Percentiles rank a stretch among this genome's conserved stretches.
Evolutionary conservation across 2,888 invertebrate genomes (phyloP).

Genomic region (Ischnus inquisitorius): DNA sequence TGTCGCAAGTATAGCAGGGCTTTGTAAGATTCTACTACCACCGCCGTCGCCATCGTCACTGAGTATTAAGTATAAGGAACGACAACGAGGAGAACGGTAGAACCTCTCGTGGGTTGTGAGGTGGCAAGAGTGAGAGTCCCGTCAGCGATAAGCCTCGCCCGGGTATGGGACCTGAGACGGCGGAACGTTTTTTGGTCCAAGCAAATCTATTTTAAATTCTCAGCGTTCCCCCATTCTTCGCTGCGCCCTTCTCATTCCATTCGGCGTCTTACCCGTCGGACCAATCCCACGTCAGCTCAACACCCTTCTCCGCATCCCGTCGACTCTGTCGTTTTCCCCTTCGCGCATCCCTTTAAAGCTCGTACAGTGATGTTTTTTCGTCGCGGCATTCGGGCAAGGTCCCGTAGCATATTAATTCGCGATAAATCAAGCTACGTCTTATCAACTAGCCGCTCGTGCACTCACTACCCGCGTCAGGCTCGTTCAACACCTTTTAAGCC

Average conservation of each 20-base stretch:
- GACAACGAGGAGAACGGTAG: conserved; percentile 2
- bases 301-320: conserved; percentile 18
- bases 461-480: background rate
- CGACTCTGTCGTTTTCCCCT: conserved; percentile 29
- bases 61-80: conserved; percentile 9
- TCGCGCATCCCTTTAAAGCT: conserved; percentile 35
- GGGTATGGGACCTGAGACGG: conserved; percentile 61
- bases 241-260: conserved; percentile 6
- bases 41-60: conserved; percentile 1
- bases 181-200: conserved; percentile 70
- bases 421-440: conserved; percentile 65
- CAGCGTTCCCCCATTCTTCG: conserved; percentile 44
- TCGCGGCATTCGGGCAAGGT: conserved; percentile 45
- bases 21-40: background rate
- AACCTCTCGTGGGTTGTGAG: background rate
- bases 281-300: conserved; percentile 39
- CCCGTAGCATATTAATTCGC: conserved; percentile 78
- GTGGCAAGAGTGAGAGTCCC: conserved; percentile 30
- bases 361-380: conserved; percentile 68
- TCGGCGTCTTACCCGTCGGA: background rate
- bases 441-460: conserved; percentile 46
- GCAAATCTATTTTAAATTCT: conserved; percentile 82
- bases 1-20: background rate
- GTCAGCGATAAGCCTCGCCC: conserved; percentile 75
- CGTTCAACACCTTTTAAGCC: background rate